Base-by-base conservation (phyloP, 2,113 vertebrate species). In the Colistium nudipinnis region DNA sequence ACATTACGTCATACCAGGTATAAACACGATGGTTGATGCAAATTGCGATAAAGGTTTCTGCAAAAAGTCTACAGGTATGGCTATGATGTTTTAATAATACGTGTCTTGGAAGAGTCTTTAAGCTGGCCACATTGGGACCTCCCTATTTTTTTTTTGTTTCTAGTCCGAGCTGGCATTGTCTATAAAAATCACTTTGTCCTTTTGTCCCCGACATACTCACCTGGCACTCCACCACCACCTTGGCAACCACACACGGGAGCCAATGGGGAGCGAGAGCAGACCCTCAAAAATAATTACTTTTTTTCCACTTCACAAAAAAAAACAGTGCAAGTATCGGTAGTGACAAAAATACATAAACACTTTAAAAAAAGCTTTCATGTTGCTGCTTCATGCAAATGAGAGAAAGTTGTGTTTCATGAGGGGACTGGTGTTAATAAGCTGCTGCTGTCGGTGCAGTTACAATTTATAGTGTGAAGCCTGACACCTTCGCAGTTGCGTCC, bases 191-290 rank as follows among this genome's bases (percentile, higher is more conserved):
- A 60, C 41, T 36, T 53, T 54, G 55, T 75, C 57, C 45, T 39
- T 59, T 45, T 73, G 57, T 56, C 48, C 51, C 62, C 69, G 25
- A 74, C 78, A 81, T 57, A 45, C 63, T 86, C 55, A 47, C 30
- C 45, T 41, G 20, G 27, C 51, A 70, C 64, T 84, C 57, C 31
- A 65, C n/a, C 19, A 49, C 62, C 57, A 78, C 83, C 74, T 22
- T 82, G 74, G 72, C 70, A 78, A 87, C 75, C 59, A 13, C 17
- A 44, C 57, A 35, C 33, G 13, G 55, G 56, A 72, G 43, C 66
- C 80, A 81, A 56, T 60, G 13, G 16, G 28, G 2, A 67, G n/a
- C 53, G 27, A 70, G 47, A 44, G 59, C 55, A 74, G 57, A 78
- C 76, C 65, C 22, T 54, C n/a, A 53, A 53, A 39, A 38, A 52